Conservation (phyloP, 53 echinoderm and acorn worm species). For the Crossaster papposus region DNA sequence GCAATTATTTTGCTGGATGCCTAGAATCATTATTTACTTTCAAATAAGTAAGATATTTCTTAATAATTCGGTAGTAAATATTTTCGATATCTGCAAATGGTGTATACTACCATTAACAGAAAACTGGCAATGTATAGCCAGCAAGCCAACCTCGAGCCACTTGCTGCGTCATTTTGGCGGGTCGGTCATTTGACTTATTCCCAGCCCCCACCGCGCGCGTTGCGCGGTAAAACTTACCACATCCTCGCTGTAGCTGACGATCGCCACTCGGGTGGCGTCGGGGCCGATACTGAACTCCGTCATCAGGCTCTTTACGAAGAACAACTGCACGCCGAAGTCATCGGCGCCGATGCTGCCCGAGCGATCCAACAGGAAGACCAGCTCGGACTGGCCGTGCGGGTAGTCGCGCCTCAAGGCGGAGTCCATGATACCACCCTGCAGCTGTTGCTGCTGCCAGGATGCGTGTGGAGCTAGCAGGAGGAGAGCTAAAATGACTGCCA, state of each 20-base stretch:
- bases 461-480: background rate
- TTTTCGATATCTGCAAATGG: too few relatives aligned
- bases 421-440: slow-evolving; percentile 24
- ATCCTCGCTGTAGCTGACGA: slow-evolving; percentile 61
- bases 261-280: slow-evolving; percentile 48
- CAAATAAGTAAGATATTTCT: too few relatives aligned
- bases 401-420: slow-evolving; percentile 39
- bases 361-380: slow-evolving; percentile 60
- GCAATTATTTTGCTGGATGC: too few relatives aligned
- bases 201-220: background rate
- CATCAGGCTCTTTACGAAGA: slow-evolving; percentile 60
- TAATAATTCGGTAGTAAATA: too few relatives aligned
- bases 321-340: slow-evolving; percentile 45
- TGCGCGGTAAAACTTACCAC: slow-evolving; percentile 25
- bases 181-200: too few relatives aligned
- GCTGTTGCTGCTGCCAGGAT: background rate
- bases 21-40: too few relatives aligned
- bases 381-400: slow-evolving; percentile 54
- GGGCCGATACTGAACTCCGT: slow-evolving; percentile 54
- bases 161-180: too few relatives aligned
- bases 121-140: background rate
- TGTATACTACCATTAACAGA: too few relatives aligned
- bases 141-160: background rate
- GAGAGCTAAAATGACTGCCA: background rate
- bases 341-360: slow-evolving; percentile 55